Conservation (phyloP, 2,113 vertebrate species). For the Scolopax mira region DNA sequence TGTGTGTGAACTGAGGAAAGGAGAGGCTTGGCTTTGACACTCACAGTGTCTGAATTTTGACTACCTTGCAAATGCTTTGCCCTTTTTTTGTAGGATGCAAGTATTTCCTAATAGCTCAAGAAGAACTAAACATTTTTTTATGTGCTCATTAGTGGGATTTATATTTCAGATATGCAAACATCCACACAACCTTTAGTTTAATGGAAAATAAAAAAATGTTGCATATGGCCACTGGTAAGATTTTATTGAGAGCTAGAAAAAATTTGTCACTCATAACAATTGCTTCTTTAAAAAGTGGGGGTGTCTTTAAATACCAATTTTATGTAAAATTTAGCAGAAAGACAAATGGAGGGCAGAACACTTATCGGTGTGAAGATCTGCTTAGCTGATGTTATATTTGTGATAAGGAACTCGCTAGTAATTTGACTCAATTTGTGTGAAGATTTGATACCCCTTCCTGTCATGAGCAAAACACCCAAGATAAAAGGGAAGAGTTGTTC, state of each 20-base stretch:
- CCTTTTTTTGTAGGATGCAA: neutral
- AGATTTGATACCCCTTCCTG: neutral
- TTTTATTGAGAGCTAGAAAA: neutral
- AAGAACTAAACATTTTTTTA: neutral
- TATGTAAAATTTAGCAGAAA: neutral
- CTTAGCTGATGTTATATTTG: neutral
- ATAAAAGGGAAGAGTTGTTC: neutral
- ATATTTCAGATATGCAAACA: neutral
- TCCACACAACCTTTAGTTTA: neutral
- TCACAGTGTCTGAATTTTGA: neutral
- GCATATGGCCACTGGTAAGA: neutral
- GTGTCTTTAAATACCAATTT: neutral
- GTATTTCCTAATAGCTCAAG: neutral
- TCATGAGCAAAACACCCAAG: neutral
- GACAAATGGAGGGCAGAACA: neutral
- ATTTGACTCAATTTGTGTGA: neutral
- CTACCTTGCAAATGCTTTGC: neutral
- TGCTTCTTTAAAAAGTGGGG: neutral
- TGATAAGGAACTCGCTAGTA: neutral
- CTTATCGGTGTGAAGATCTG: neutral
- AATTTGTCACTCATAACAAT: neutral
- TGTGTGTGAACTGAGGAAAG: neutral
- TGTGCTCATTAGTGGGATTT: neutral
- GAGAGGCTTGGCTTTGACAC: neutral
- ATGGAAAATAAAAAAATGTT: neutral